phyloP scores from a whole-genome alignment of 2,113 vertebrate species.

The Saimiri boliviensis region DNA sequence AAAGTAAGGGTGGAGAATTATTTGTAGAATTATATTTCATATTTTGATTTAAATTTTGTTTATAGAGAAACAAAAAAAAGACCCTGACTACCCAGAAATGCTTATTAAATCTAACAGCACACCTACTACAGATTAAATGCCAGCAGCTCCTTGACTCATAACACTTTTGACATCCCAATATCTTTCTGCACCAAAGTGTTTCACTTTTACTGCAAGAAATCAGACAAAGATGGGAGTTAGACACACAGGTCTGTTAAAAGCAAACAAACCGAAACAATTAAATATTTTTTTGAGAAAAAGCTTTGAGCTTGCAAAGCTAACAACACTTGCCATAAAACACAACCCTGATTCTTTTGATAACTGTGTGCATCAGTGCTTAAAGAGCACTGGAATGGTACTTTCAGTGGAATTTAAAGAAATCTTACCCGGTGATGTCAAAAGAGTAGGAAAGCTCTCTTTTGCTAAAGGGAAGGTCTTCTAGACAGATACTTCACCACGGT shows the following conservation, averaged over 20 bases:
- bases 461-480: background rate
- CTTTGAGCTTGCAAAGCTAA: background rate
- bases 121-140: constrained; percentile 38
- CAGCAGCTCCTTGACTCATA: background rate
- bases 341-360: background rate
- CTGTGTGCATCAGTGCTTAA: background rate
- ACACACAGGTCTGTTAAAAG: background rate
- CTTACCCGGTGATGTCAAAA: background rate
- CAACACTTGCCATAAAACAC: background rate
- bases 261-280: background rate
- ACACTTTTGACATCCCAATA: background rate
- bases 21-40: constrained; percentile 33
- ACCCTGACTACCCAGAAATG: background rate
- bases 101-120: constrained; percentile 10
- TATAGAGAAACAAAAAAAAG: background rate
- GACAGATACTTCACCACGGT: background rate
- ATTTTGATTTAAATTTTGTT: constrained; percentile 47
- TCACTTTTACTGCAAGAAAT: constrained; percentile 46
- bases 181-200: background rate
- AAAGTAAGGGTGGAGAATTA: background rate
- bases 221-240: background rate
- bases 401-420: background rate
- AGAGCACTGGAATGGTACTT: background rate
- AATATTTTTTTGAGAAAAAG: background rate
- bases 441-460: constrained; percentile 1